phyloP scores from a whole-genome alignment of 2,797 vertebrate species.

The Chiroxiphia lanceolata region DNA sequence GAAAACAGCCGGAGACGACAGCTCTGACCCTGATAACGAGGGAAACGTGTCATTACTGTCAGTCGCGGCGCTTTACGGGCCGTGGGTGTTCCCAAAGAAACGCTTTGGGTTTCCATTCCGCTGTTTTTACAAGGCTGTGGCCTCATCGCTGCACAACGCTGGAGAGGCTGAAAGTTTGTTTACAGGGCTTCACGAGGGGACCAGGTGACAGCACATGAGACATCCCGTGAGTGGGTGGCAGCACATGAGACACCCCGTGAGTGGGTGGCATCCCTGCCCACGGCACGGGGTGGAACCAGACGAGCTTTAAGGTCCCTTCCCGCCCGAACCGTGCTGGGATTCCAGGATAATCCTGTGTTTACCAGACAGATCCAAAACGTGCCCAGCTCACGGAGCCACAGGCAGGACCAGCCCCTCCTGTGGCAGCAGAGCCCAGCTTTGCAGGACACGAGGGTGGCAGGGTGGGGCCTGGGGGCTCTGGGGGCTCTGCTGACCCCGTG shows the following conservation, averaged over 20 bases:
- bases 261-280: neutral
- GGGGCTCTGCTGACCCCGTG: neutral
- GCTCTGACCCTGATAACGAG: neutral
- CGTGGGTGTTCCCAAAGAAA: neutral
- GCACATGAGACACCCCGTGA: accelerated
- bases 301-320: neutral
- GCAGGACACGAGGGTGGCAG: neutral
- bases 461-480: no score
- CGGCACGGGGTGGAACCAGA: neutral
- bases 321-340: neutral
- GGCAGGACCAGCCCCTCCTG: neutral
- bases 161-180: neutral
- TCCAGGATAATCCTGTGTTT: neutral
- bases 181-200: neutral
- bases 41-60: neutral
- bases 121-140: neutral
- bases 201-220: neutral
- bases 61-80: neutral
- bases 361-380: neutral
- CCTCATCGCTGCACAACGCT: neutral
- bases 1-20: neutral
- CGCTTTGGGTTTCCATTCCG: neutral
- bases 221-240: neutral
- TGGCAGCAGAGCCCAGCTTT: neutral
- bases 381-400: neutral